A percentile compares a stretch with the other conserved stretches of the same genome.
These are phyloP conservation scores for Pterois miles DNA, from an alignment of 2,797 vertebrate species.

Conservation along the genomic window DNA sequence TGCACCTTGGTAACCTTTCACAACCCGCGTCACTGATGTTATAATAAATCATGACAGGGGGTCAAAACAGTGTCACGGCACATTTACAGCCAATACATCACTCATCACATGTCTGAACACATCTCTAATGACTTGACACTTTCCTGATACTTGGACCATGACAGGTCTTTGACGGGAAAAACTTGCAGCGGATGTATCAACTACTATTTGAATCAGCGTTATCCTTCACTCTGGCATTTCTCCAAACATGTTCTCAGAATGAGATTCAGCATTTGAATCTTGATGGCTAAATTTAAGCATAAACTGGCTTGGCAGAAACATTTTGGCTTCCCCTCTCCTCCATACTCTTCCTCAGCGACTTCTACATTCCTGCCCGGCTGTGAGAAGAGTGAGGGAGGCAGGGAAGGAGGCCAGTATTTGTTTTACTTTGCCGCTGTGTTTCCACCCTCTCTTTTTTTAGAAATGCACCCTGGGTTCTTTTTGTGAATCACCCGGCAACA, in stretches of 20 bases:
- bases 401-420: conserved; percentile 79
- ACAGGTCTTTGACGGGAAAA: conserved; percentile 8
- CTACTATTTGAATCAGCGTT: neutral
- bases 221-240: neutral
- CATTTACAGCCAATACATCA: conserved; percentile 25
- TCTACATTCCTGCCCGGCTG: conserved; percentile 57
- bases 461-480: conserved; percentile 80
- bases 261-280: neutral
- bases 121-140: neutral
- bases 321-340: conserved; percentile 27
- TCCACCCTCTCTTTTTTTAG: conserved; percentile 68
- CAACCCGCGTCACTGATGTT: conserved; percentile 16
- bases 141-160: conserved; percentile 14
- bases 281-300: neutral
- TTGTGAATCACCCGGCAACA: conserved; percentile 82
- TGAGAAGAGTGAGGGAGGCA: conserved; percentile 62
- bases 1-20: conserved; percentile 17
- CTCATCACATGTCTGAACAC: neutral
- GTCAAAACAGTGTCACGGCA: conserved; percentile 34
- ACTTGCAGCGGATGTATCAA: neutral
- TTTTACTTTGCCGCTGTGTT: conserved; percentile 78
- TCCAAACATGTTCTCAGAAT: neutral
- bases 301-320: conserved; percentile 5
- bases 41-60: conserved; percentile 40
- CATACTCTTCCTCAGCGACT: conserved; percentile 25